Base-by-base conservation (phyloP, 1,140 invertebrate genomes). In the Conopomorpha cramerella region DNA sequence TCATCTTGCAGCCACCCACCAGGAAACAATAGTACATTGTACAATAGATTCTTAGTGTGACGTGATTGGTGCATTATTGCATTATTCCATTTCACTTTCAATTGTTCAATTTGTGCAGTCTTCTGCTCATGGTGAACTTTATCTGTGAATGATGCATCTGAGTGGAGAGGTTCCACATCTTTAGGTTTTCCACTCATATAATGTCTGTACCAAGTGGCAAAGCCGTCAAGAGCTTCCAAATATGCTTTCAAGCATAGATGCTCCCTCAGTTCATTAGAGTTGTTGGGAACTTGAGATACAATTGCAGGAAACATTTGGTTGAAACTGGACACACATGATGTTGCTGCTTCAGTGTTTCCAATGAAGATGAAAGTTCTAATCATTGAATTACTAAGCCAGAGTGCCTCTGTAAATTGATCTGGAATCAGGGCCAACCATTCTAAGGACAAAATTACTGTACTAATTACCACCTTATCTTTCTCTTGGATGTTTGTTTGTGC, bases 1-100 rank as follows among this genome's bases (percentile, higher is more conserved):
- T 82, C 79, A 63, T 95, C 93, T 14, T 86, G 83, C 36, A 97
- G 79, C 94, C 94, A 98, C 16, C 93, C 92, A 46, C 92, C 88
- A 25, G 92, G 89, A 58, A 96, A 96, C 1, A 94, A 58, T 15
- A 98, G 60, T 4, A 96, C 88, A 72, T 96, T 95, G 68, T 91
- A 94, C 1, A 98, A 77, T 16, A 89, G 79, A 30, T 88, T 86
- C 47, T 88, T 88, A 0, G 91, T 88, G 23, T 76, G 65, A 2
- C 49, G 49, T 10, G 71, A 59, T 42, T 73, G 67, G 38, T 77
- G 67, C 29, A 49, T 38, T 2, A 73, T 55, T n/a, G 72, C 61
- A 59, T 68, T 68, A 26, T 48, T 85, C 94, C 95, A 97, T 25
- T 89, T 80, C 11, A 87, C 84, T 33, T 89, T 61, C 48, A 94